Evolutionary conservation across 1,140 invertebrate genomes (phyloP), one percentile per base, ranked within the genome.

Genomic region (Drosophila ananassae): DNA sequence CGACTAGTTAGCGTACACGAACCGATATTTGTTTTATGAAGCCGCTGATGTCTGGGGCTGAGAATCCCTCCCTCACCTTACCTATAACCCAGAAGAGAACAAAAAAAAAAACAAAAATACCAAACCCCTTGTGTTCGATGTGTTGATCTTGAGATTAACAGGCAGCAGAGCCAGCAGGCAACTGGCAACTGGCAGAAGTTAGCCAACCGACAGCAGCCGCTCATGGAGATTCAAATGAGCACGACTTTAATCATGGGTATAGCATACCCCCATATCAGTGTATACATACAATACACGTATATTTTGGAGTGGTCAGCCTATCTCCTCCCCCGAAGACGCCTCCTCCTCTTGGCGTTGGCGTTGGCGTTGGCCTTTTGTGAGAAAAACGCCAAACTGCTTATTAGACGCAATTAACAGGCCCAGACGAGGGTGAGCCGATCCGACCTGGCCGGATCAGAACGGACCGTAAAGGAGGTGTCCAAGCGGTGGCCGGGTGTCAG

Each of bases 121-220:
- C 30, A 53, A 13, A 41, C 57, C 63, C 32, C 63, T 10, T 37
- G 34, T 63, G 59, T 44, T 34, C 59, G 63, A 82, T 89, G 83
- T 83, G 83, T 89, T 89, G 83, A 89, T 89, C 83, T 89, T 89
- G 83, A 89, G 83, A 89, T 89, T 89, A 89, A 79, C 83, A 89
- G 83, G 66, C 82, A 77, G 83, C 63, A 71, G 30, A 64, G 53
- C 60, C 71, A 73, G 67, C 53, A 69, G 66, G 62, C 66, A 69
- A 34, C 47, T 53, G 57, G 30, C 58, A 60, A 66, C 66, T 68
- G 62, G 63, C 66, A 69, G 66, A 63, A 55, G 50, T 55, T 44
- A 63, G 52, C 39, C 63, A 51, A 56, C 28, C 64, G 30, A 39
- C 66, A 56, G 66, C 66, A 54, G 66, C 62, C 62, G 81, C 74